Base-by-base conservation (phyloP, 2,113 vertebrate species). In the Sceloporus undulatus region DNA sequence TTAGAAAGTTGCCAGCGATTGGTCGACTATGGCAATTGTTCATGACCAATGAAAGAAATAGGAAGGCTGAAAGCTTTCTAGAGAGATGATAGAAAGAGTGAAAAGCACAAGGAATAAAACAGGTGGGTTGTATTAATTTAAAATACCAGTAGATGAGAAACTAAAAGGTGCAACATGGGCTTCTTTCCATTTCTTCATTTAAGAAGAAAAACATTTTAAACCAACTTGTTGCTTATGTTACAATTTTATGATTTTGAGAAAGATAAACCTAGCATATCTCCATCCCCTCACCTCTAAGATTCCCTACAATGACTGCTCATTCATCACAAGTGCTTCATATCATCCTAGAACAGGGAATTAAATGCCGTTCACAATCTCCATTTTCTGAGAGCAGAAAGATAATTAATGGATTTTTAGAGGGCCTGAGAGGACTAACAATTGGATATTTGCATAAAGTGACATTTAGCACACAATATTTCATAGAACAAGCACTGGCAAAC, bases 381-480 rank as follows among this genome's bases (percentile, higher is more conserved):
- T 73, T 88, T 52, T 82, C 79, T 21, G 25, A 86, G 75, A 89
- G 59, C 40, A 90, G 84, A 84, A 91, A 88, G 42, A 88, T 76
- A 94, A 91, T 90, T 89, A 92, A 91, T 82, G 82, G 84, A 84
- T 87, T 84, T 88, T 4, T 84, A 90, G 70, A 90, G 59, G 23
- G 66, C 66, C 80, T 90, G 91, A 85, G 91, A 85, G 78, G 93
- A 48, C 3, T 56, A 82, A 25, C 1, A 0, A 38, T 77, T 76
- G 34, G 74, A 19, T 48, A 92, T 92, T 94, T 90, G 83, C 84
- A 91, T 54, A 65, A 62, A 93, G 87, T 84, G 91, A 83, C 84
- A 94, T 91, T 93, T 83, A 92, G n/a, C 21, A 29, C 9, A 54
- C 48, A n/a, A 8, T 18, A 93, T 73, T 88, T 80, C 88, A 65